Evolutionary conservation across 2,888 invertebrate species (phyloP), one percentile per base, ranked within the genome.

Genomic region (Idaea straminata): DNA sequence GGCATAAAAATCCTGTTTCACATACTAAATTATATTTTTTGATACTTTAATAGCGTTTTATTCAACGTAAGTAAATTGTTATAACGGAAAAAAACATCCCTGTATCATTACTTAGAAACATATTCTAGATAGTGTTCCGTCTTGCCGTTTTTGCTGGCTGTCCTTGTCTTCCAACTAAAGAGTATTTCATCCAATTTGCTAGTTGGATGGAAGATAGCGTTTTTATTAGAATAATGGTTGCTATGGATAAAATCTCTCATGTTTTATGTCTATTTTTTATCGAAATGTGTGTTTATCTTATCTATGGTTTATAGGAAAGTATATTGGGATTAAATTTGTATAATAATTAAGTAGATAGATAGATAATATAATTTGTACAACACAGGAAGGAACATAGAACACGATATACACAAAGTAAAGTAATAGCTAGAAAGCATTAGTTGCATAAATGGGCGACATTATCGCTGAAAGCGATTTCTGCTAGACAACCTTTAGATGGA

Each of bases 61-160:
- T 25, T 25, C 25, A 25, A 2, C 3, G 47, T 10, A 47, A 2
- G 5, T 47, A 47, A 36, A 3, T 3, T 36, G 13, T 7, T 47
- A 13, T 10, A 6, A 13, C 13, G 10, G 10, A 13, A 47, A 47
- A 47, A 47, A 7, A 13, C 10, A 47, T 47, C 47, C 13, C 10
- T 47, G 3, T 47, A 10, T 7, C 13, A 47, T 13, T 7, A 47
- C 13, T 47, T 13, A 13, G 3, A 10, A 13, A 47, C 2, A 47
- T 5, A 3, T 47, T 47, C 47, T 7, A 47, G 47, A 47, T 47
- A 47, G 47, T 47, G 68, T 57, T 64, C 62, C 64, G 70, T 70
- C 66, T 68, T 59, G 60, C 66, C 64, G 68, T 69, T 68, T 64
- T 67, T 74, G 74, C 73, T 73, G 72, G 69, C 67, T 64, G 59